Evolutionary conservation across 2,797 vertebrate species (phyloP), one percentile per base, ranked within the genome.

Genomic region (Luscinia luscinia): DNA sequence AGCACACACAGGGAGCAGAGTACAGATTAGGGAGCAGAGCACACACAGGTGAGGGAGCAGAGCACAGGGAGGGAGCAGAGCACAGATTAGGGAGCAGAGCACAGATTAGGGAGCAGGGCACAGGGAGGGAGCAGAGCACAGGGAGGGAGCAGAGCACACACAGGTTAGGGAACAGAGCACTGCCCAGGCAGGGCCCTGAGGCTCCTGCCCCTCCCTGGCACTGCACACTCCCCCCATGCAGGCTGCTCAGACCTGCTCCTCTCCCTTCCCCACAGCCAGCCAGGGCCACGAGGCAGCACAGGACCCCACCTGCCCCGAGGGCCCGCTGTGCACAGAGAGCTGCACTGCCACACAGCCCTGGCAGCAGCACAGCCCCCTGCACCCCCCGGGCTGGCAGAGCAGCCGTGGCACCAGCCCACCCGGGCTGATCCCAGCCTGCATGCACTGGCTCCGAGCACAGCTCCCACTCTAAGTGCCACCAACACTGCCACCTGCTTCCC

Each of bases 251-350:
- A 26, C 8, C 48, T 28, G 57, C 75, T 55, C 27, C 67, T 51
- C 62, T 24, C 6, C 62, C 24, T 15, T 6, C 3, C 85, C 28
- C 43, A 6, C 21, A 15, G 32, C 27, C 6, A 15, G 0, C 43
- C 51, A 5, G 0, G 16, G 62, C 43, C 58, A 2, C 0, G 3
- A 11, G 0, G 3, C n/a, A 10, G 1, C 1, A 11, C 36, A n/a
- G 40, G 12, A 16, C 77, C 36, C 1, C 34, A 12, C n/a, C 66
- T 21, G 17, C 15, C 1, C 0, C 1, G 63, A 9, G 23, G 67
- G 51, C 7, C 36, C 49, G 5, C 18, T 13, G 7, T 21, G 34
- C 0, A 3, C 40, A 4, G 15, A 34, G 46, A 20, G 51, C 57
- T 30, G 76, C 45, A 6, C 3, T 57, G 34, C 27, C 28, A 9